Percentiles rank a stretch among this genome's conserved stretches.
phyloP scores from a whole-genome alignment of 2,888 invertebrate species.

The Plagodis pulveraria region DNA sequence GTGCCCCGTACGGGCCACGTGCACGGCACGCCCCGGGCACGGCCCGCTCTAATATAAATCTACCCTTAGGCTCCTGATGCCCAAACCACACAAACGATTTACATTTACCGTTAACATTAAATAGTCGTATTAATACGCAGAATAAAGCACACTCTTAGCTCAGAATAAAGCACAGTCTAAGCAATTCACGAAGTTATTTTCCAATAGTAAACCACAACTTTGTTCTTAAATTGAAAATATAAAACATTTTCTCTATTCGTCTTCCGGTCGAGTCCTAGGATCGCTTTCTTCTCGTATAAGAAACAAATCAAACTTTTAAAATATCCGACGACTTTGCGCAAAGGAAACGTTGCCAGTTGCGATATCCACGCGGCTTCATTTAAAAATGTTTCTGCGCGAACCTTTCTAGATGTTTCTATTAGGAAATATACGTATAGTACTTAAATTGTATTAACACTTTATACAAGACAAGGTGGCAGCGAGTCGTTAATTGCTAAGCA shows the following conservation, averaged over 20 bases:
- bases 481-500: too few relatives aligned
- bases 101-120: too few relatives aligned
- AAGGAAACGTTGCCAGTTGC: conserved; percentile 55
- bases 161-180: too few relatives aligned
- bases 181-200: background rate
- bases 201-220: background rate
- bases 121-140: too few relatives aligned
- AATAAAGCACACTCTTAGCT: too few relatives aligned
- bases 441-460: background rate
- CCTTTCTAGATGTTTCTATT: conserved; percentile 1
- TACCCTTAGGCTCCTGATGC: too few relatives aligned
- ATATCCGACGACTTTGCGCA: conserved; percentile 24
- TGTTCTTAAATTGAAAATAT: conserved; percentile 7
- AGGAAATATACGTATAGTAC: conserved; percentile 1
- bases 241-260: conserved; percentile 10
- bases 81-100: too few relatives aligned
- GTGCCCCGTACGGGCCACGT: too few relatives aligned
- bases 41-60: too few relatives aligned
- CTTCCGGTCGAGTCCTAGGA: conserved; percentile 3
- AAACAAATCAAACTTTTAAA: conserved; percentile 59
- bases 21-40: too few relatives aligned
- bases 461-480: too few relatives aligned
- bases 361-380: conserved; percentile 57
- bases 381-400: conserved; percentile 11
- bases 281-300: conserved; percentile 29